Percentiles rank a stretch among this genome's conserved stretches.
Evolutionary conservation across 2,888 invertebrate genomes (phyloP).

Genomic region (Diloba caeruleocephala): DNA sequence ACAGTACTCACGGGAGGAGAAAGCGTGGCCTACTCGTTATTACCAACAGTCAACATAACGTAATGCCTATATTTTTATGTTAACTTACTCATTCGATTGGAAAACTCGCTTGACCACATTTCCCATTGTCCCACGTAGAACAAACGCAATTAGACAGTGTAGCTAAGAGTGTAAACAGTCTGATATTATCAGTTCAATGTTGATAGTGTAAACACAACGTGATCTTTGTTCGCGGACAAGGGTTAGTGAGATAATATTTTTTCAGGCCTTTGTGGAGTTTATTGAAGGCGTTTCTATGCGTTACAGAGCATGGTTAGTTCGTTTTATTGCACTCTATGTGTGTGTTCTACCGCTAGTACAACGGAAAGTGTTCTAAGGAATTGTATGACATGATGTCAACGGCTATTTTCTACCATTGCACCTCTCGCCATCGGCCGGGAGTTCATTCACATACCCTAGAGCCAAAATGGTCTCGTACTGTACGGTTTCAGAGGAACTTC

Average conservation of each 20-base stretch:
- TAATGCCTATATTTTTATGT: background rate
- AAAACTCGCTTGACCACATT: constrained; percentile 10
- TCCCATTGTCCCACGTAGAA: constrained; percentile 61
- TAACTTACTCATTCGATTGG: background rate
- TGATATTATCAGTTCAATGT: constrained; percentile 63
- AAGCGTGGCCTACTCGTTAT: too few relatives aligned
- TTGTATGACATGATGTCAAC: too few relatives aligned
- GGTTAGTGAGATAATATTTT: constrained; percentile 71
- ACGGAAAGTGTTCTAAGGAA: too few relatives aligned
- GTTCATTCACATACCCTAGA: too few relatives aligned
- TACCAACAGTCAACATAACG: too few relatives aligned
- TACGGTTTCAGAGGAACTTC: too few relatives aligned
- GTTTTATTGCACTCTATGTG: too few relatives aligned
- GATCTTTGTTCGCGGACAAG: constrained; percentile 67
- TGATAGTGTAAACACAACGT: constrained; percentile 63
- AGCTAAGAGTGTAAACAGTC: constrained; percentile 56
- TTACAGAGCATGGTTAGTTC: background rate
- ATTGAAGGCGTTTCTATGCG: constrained; percentile 13
- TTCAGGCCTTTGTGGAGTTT: constrained; percentile 55
- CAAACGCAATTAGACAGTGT: constrained; percentile 76
- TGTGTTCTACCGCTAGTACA: too few relatives aligned
- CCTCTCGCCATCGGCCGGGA: too few relatives aligned
- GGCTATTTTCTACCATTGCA: too few relatives aligned
- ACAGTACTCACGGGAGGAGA: too few relatives aligned
- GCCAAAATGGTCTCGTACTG: too few relatives aligned